Evolutionary conservation across 2,888 invertebrate genomes (phyloP), one percentile per base, ranked within the genome.

Genomic region (Thyatira batis): DNA sequence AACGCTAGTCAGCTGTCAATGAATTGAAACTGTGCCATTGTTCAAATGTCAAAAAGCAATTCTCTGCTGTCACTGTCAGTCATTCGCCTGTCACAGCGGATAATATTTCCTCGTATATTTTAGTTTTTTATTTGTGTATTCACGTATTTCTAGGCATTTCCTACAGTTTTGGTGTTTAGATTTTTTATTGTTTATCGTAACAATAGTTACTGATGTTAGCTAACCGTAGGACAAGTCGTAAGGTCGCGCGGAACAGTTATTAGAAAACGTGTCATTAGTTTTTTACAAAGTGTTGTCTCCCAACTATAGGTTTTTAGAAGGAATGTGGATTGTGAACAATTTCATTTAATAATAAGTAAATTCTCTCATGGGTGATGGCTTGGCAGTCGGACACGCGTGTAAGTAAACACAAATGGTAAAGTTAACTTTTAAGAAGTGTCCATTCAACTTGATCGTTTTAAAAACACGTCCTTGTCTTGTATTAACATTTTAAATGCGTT

Each of bases 331-430:
- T 83, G 84, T 85, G 82, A 83, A 76, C 75, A 70, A 81, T 84
- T 88, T 71, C 73, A 78, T 82, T 82, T 77, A 78, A 76, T 80
- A 86, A 85, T 80, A 85, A 87, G 90, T 89, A 78, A 77, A 84
- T 80, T 81, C 85, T 86, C 90, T 85, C 87, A 91, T 92, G 91
- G 91, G 91, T 91, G 85, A 92, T 92, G 92, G 92, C 92, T 91
- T 92, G 92, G 92, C 92, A 91, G 85, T 86, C 88, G 85, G 92
- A 91, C 84, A 87, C 89, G 80, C 91, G 89, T 88, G 92, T 92
- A 84, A 87, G 92, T 86, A 62, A 50, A 53, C 50, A 57, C 60
- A 59, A 62, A 55, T 55, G 63, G 53, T 59, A 54, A 55, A 54
- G 46, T 55, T 64, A 65, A 54, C 60, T 60, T 59, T 61, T 55